Evolutionary conservation across 2,797 vertebrate genomes (phyloP).

Genomic region (Morelia viridis): DNA sequence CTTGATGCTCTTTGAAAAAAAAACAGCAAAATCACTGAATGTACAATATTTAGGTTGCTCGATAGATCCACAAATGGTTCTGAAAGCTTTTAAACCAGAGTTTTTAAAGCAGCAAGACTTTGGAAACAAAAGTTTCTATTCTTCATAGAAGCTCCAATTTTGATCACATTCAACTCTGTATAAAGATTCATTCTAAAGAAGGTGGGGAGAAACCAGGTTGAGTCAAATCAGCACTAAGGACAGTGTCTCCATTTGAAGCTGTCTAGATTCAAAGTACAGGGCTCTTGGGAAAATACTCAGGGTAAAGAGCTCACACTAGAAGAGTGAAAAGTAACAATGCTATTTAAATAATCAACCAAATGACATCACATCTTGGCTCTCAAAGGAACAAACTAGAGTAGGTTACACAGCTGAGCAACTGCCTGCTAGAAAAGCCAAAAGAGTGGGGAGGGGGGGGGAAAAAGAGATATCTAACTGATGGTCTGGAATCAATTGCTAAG

Average conservation of each 20-base stretch:
- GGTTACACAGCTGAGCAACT: neutral
- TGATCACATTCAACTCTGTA: rapidly evolving
- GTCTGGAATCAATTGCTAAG: constrained; percentile 36
- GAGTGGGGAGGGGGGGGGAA: constrained; percentile 30
- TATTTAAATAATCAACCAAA: constrained; percentile 44
- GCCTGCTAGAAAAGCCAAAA: constrained; percentile 48
- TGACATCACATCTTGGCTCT: constrained; percentile 50
- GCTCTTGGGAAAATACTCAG: neutral
- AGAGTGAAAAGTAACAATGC: constrained; percentile 19
- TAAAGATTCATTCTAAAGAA: constrained; percentile 28
- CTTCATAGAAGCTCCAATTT: constrained; percentile 26
- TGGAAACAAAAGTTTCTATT: constrained; percentile 27
- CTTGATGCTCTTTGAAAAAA: constrained; percentile 10
- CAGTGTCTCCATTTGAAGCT: neutral
- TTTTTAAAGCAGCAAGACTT: neutral
- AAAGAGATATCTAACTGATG: constrained; percentile 39
- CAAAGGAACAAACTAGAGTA: constrained; percentile 52
- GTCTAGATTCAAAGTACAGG: neutral
- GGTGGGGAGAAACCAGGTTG: neutral
- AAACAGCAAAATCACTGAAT: neutral
- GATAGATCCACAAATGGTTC: constrained; percentile 4
- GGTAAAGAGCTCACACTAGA: rapidly evolving
- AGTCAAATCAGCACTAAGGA: constrained; percentile 15
- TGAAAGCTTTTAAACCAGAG: constrained; percentile 38
- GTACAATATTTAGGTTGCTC: neutral